These are phyloP conservation scores for Lycodopsis pacificus DNA, from an alignment of 2,797 vertebrate species.

Conservation along the genomic window DNA sequence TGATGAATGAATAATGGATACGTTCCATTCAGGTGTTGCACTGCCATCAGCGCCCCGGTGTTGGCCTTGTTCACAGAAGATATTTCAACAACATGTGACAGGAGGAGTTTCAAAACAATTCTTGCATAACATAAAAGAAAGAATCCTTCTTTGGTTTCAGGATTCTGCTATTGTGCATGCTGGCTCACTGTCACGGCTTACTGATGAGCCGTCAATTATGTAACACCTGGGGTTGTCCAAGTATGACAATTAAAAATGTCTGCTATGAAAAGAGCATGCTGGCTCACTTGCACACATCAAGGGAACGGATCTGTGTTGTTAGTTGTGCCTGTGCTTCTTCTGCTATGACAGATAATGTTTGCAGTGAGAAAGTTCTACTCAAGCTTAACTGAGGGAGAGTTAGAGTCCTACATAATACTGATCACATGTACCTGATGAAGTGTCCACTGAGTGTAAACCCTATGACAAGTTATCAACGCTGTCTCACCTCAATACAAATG, in stretches of 20 bases:
- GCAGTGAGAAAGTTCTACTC: background rate
- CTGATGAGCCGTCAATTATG: background rate
- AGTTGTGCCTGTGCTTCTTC: background rate
- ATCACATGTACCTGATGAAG: background rate
- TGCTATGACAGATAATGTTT: background rate
- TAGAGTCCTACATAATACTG: background rate
- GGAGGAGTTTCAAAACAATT: background rate
- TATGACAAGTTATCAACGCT: background rate
- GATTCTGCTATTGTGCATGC: background rate
- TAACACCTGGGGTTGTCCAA: background rate
- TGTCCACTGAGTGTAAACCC: background rate
- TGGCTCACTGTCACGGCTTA: background rate
- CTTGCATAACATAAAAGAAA: background rate
- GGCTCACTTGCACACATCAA: background rate
- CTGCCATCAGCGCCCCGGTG: background rate
- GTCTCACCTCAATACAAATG: constrained; percentile 94
- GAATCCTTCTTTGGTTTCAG: background rate
- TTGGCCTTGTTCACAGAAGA: background rate
- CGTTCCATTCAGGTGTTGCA: background rate
- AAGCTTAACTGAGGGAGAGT: background rate
- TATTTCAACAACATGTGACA: background rate
- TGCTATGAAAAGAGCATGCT: background rate
- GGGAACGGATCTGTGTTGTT: background rate
- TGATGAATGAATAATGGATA: background rate
- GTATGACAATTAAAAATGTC: background rate